Evolutionary conservation across 2,113 vertebrate species (phyloP).

Genomic region (Zosterops hypoxanthus): DNA sequence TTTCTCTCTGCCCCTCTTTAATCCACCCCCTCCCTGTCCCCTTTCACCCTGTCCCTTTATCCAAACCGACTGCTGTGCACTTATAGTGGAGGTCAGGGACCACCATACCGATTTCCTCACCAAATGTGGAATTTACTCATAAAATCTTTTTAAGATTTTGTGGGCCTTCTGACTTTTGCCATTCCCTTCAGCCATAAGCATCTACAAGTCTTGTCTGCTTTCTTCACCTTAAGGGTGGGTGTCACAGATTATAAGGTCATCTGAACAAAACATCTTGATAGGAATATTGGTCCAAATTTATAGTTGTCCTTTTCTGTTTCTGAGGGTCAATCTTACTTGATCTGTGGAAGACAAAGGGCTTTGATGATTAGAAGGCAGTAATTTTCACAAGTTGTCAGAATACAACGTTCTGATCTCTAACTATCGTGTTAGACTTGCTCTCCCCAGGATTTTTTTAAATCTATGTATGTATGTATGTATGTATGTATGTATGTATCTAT

Average conservation of each 20-base stretch:
- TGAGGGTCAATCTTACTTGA: neutral
- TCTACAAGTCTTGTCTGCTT: accelerated
- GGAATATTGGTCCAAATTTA: neutral
- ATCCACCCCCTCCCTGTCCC: accelerated
- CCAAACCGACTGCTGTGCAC: neutral
- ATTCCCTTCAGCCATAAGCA: neutral
- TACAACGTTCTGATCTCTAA: neutral
- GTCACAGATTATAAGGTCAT: neutral
- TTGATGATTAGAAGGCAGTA: neutral
- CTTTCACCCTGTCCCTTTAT: neutral
- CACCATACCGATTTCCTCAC: accelerated
- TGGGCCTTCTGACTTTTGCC: neutral
- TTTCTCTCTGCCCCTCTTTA: neutral
- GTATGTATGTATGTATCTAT: no score
- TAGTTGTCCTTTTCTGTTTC: neutral
- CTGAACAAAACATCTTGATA: neutral
- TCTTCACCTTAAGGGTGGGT: neutral
- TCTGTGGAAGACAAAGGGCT: neutral
- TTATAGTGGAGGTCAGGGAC: no score
- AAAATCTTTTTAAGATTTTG: neutral
- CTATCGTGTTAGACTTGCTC: neutral
- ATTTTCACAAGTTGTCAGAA: neutral
- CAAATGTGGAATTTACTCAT: neutral
- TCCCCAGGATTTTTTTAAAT: neutral
- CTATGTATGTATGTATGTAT: neutral